Percentiles rank a stretch among this genome's conserved stretches.
Evolutionary conservation across 2,888 invertebrate species (phyloP).

Genomic region (Parnassius glacialis): DNA sequence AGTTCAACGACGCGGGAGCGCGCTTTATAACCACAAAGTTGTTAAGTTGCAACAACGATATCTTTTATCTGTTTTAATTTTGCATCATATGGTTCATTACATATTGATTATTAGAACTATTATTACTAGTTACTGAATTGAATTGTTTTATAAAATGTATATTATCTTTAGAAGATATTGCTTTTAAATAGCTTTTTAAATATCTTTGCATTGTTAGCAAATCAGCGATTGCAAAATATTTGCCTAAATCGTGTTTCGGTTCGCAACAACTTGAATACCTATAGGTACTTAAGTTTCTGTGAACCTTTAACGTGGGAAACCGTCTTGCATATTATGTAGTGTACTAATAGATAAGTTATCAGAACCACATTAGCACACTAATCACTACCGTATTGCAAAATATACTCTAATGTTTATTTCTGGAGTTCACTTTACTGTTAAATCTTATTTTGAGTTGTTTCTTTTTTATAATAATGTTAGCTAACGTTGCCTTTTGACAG

Average conservation of each 20-base stretch:
- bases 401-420: conserved; percentile 8
- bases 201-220: no score
- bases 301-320: background rate
- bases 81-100: no score
- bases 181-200: no score
- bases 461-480: background rate
- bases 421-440: background rate
- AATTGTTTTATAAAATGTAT: no score
- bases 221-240: no score
- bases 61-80: conserved; percentile 5
- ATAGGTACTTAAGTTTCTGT: background rate
- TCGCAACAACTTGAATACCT: no score
- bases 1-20: conserved; percentile 1
- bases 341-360: conserved; percentile 18
- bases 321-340: conserved; percentile 7
- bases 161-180: no score
- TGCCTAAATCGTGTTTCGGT: no score
- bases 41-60: conserved; percentile 1
- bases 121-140: no score
- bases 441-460: background rate
- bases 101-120: no score
- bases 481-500: background rate
- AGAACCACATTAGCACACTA: background rate
- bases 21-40: background rate
- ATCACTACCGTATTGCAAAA: conserved; percentile 11